Percentiles rank a stretch among this genome's conserved stretches.
Conservation (phyloP, 2,797 vertebrate species). For the Semotilus atromaculatus region DNA sequence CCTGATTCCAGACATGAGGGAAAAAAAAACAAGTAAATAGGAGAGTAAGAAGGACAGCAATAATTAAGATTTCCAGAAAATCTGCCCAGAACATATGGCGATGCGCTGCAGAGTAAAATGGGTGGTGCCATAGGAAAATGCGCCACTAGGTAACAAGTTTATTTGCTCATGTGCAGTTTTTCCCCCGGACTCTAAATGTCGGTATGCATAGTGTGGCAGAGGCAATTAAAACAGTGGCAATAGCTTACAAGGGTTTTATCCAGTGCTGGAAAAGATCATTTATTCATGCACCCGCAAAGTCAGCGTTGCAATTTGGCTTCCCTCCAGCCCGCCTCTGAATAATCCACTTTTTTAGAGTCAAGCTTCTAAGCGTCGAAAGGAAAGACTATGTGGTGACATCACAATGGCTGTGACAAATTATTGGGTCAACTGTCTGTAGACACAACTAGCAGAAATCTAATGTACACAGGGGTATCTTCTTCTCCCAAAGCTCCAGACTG, state of each 20-base stretch:
- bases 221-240: slow-evolving; percentile 60
- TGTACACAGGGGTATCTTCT: slow-evolving; percentile 8
- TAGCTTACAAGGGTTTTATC: slow-evolving; percentile 53
- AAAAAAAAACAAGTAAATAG: background rate
- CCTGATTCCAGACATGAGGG: background rate
- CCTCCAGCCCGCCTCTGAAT: slow-evolving; percentile 53
- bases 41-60: background rate
- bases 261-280: slow-evolving; percentile 58
- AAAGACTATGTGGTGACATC: slow-evolving; percentile 3
- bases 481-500: slow-evolving; percentile 25
- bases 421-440: slow-evolving; percentile 34
- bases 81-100: slow-evolving; percentile 23
- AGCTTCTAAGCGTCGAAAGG: slow-evolving; percentile 24
- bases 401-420: slow-evolving; percentile 39
- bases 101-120: slow-evolving; percentile 7
- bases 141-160: slow-evolving; percentile 29
- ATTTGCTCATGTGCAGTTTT: slow-evolving; percentile 44
- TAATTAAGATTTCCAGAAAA: slow-evolving; percentile 28
- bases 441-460: slow-evolving; percentile 19
- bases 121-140: slow-evolving; percentile 21
- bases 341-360: slow-evolving; percentile 42
- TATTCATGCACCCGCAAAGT: slow-evolving; percentile 56
- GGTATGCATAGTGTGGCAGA: slow-evolving; percentile 51
- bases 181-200: slow-evolving; percentile 1
- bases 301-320: slow-evolving; percentile 56